phyloP scores from a whole-genome alignment of 2,888 invertebrate genomes.

The Cerastis rubricosa region DNA sequence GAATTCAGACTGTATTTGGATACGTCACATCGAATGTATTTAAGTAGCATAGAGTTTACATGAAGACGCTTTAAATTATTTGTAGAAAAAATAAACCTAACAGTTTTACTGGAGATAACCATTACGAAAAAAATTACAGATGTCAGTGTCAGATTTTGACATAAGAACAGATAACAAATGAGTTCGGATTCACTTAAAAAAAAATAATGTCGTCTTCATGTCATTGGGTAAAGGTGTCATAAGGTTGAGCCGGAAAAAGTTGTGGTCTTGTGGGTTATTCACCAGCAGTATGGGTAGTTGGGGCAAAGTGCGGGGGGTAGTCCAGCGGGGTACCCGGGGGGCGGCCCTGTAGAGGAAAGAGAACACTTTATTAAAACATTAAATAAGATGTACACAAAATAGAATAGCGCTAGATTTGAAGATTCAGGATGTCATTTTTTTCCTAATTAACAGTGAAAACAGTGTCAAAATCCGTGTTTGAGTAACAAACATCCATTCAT shows the following conservation, averaged over 20 bases:
- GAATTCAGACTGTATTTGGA: slow-evolving; percentile 1
- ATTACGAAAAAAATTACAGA: too few relatives aligned
- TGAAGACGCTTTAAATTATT: slow-evolving; percentile 4
- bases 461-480: too few relatives aligned
- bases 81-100: not conserved
- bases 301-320: slow-evolving; percentile 90
- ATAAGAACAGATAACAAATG: slow-evolving; percentile 27
- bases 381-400: not conserved
- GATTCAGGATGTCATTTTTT: too few relatives aligned
- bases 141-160: slow-evolving; percentile 21
- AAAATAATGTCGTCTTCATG: slow-evolving; percentile 27
- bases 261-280: slow-evolving; percentile 59
- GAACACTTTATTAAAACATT: not conserved
- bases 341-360: slow-evolving; percentile 75
- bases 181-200: slow-evolving; percentile 26
- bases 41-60: not conserved
- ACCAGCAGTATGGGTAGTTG: slow-evolving; percentile 91
- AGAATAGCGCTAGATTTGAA: not conserved
- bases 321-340: slow-evolving; percentile 88
- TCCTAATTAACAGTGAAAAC: too few relatives aligned
- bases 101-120: too few relatives aligned
- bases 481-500: too few relatives aligned
- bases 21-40: not conserved
- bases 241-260: slow-evolving; percentile 39
- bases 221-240: slow-evolving; percentile 37